These are phyloP conservation scores for Drosophila siamana DNA, from an alignment of 2,888 invertebrate genomes.

Conservation along the genomic window DNA sequence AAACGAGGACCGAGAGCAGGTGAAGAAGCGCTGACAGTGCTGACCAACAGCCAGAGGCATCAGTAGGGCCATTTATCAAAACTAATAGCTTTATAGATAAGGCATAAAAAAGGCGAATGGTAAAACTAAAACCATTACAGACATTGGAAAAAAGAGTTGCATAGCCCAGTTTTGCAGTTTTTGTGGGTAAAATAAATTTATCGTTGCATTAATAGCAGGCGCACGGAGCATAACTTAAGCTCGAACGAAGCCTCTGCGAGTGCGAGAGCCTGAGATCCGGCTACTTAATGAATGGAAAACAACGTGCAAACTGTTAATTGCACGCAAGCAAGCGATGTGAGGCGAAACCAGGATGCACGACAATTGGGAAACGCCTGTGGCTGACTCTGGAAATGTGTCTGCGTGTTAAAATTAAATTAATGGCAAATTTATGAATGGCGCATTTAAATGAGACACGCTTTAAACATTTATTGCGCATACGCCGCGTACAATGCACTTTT, in stretches of 20 bases:
- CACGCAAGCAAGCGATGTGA: slow-evolving; percentile 18
- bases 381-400: background rate
- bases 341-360: background rate
- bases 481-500: slow-evolving; percentile 1
- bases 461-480: slow-evolving; percentile 17
- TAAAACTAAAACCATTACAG: slow-evolving; percentile 52
- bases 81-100: slow-evolving; percentile 66
- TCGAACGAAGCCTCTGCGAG: background rate
- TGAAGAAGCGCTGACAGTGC: slow-evolving; percentile 56
- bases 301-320: slow-evolving; percentile 47
- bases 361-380: slow-evolving; percentile 15
- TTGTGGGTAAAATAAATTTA: slow-evolving; percentile 36
- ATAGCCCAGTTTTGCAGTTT: slow-evolving; percentile 13
- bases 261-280: background rate
- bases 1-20: too few species aligned
- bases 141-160: slow-evolving; percentile 22
- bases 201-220: slow-evolving; percentile 34
- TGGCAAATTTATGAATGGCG: slow-evolving; percentile 48
- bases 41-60: slow-evolving; percentile 39
- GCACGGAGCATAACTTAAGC: slow-evolving; percentile 1
- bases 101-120: slow-evolving; percentile 26
- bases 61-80: slow-evolving; percentile 69
- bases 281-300: slow-evolving; percentile 52
- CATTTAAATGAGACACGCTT: slow-evolving; percentile 35
- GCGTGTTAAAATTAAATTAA: slow-evolving; percentile 49